A percentile compares a stretch with the other conserved stretches of the same genome.
These are phyloP conservation scores for Anabas testudineus DNA, from an alignment of 2,797 vertebrate species.

Conservation along the genomic window DNA sequence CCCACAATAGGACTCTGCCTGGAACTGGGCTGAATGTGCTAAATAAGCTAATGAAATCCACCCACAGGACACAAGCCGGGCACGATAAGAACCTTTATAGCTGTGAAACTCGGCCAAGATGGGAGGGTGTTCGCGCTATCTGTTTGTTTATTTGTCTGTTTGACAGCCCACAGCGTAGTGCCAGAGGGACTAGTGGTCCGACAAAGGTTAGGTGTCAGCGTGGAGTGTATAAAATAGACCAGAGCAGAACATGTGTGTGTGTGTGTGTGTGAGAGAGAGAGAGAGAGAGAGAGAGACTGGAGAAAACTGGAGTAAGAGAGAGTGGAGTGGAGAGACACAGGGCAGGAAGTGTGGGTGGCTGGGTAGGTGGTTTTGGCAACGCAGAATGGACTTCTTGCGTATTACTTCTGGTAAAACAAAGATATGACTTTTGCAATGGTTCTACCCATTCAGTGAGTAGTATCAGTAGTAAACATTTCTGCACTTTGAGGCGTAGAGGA, in stretches of 20 bases:
- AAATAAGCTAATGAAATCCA: constrained; percentile 82
- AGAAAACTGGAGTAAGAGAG: constrained; percentile 63
- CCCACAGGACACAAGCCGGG: constrained; percentile 79
- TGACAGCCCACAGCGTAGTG: constrained; percentile 67
- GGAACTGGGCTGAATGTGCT: constrained; percentile 75
- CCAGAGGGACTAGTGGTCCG: constrained; percentile 69
- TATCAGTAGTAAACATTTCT: constrained; percentile 61
- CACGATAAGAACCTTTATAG: constrained; percentile 80
- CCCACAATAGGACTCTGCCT: constrained; percentile 78
- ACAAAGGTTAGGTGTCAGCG: constrained; percentile 76
- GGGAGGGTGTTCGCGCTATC: constrained; percentile 66
- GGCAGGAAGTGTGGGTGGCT: constrained; percentile 81
- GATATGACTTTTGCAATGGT: constrained; percentile 66
- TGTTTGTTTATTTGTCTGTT: constrained; percentile 79
- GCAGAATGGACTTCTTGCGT: constrained; percentile 76
- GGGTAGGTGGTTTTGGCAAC: constrained; percentile 85
- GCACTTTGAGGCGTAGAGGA: constrained; percentile 63
- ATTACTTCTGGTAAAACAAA: constrained; percentile 79
- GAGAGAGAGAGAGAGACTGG: constrained; percentile 31
- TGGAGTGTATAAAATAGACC: constrained; percentile 73
- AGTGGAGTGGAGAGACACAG: constrained; percentile 63
- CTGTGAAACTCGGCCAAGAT: constrained; percentile 72
- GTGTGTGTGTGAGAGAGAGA: constrained; percentile 23
- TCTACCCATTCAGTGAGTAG: constrained; percentile 67
- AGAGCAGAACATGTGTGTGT: constrained; percentile 46